phyloP scores from a whole-genome alignment of 2,888 invertebrate genomes.

The Amblyjoppa proteus region DNA sequence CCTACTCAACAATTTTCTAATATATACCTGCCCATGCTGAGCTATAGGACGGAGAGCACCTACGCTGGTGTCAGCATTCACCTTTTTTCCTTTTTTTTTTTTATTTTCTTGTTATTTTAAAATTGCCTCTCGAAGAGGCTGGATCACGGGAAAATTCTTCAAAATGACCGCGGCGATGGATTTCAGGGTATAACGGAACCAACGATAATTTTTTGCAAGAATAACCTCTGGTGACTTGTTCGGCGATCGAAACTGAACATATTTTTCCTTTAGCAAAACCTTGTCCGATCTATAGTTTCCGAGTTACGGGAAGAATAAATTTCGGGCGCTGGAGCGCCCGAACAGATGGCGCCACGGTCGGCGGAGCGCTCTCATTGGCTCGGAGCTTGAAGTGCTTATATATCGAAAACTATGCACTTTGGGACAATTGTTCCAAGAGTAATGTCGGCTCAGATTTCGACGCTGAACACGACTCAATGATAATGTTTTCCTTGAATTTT shows the following conservation, averaged over 20 bases:
- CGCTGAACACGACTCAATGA: background rate
- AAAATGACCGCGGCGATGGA: background rate
- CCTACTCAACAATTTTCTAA: conserved; percentile 34
- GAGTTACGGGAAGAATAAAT: background rate
- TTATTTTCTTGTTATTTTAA: no score
- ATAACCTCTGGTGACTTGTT: background rate
- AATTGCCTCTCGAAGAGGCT: background rate
- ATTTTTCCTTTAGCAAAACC: background rate
- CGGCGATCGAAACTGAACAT: background rate
- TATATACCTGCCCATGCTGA: conserved; percentile 30
- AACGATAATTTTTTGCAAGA: background rate
- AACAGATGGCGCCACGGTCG: conserved; percentile 1
- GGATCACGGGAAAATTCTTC: background rate
- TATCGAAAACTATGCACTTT: background rate
- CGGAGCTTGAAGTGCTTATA: background rate
- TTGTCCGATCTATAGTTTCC: background rate
- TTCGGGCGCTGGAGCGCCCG: background rate
- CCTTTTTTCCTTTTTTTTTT: background rate
- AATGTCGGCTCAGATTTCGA: background rate
- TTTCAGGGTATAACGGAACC: background rate
- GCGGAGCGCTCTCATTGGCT: background rate
- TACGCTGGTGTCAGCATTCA: background rate
- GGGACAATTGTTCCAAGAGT: background rate
- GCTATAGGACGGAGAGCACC: background rate
- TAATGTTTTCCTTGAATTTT: background rate